Evolutionary conservation across 2,797 vertebrate species (phyloP), one percentile per base, ranked within the genome.

Genomic region (Luscinia megarhynchos): DNA sequence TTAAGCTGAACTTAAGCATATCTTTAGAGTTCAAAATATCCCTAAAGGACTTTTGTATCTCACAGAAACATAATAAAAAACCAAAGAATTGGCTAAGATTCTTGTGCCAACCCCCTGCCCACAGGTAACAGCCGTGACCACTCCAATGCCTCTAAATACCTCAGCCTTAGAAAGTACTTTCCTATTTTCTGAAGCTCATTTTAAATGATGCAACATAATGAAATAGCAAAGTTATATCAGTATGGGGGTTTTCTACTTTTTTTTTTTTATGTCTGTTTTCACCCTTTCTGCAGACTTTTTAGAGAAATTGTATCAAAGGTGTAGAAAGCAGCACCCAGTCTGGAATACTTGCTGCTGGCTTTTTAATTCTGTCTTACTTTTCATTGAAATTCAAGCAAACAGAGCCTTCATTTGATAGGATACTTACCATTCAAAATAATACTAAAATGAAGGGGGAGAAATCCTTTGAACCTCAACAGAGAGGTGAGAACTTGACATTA

Each of bases 391-490:
- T 84, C 46, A 62, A 72, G 45, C 4, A 72, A 88, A 77, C 11
- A 45, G 13, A 75, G 41, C 32, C 32, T 86, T 91, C 19, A 38
- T 85, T 91, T 87, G 41, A 64, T 89, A 73, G 76, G 67, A 64
- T 74, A 70, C 40, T 90, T 89, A 85, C 77, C 26, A 72, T 68
- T 93, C 36, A 55, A 87, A 92, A 78, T 75, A 94, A 62, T 78
- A 63, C 34, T 45, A 46, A 89, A 87, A 92, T 53, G 62, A 78
- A 72, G 55, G 3, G 29, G 27, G 16, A 6, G 2, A 2, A 82
- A 62, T 75, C 43, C 55, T 93, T 85, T 95, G 84, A 94, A 82
- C n/a, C 40, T 87, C 64, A 79, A 36, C 30, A 87, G 54, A 90
- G 58, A 91, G 92, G 76, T 87, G 58, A 89, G 61, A 95, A 77